Base-by-base conservation (phyloP, 2,113 vertebrate species). In the Pachycephala philippinensis region DNA sequence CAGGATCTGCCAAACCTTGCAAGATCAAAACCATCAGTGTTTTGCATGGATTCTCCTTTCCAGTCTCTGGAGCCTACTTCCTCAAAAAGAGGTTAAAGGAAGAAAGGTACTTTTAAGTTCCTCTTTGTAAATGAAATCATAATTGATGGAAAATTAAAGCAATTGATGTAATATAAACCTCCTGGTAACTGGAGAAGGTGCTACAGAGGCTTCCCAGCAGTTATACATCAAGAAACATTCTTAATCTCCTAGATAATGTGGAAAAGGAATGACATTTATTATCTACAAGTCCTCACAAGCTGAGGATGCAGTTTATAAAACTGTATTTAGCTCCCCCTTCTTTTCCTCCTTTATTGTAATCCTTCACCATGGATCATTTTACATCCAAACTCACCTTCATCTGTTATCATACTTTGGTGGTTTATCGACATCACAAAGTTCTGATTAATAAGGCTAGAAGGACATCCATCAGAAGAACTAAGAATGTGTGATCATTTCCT, bases 151-250 rank as follows among this genome's bases (percentile, higher is more conserved):
- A 95, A 95, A 96, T 86, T 77, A 91, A 95, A 94, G 78, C 49
- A 85, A 69, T 47, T 90, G 77, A 64, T 96, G 84, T 88, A 97
- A 95, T 76, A 63, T 92, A 97, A 96, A 92, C 91, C 84, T 91
- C 49, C 35, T 92, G 64, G 95, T 95, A 97, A 97, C 82, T 77
- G 39, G 82, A 97, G 95, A 96, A 97, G 79, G 96, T 95, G 93
- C 69, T 91, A 33, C 37, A 35, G 90, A 97, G 65, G 63, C 64
- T 95, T 96, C 72, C 79, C 96, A 96, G 94, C 60, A 97, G 91
- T 95, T 95, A 74, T 15, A 76, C 47, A 53, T 66, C 59, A 82
- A 88, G 89, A 90, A 96, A 89, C 65, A 91, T 95, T 95, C 89
- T 89, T 95, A 83, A 93, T 97, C 95, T 96, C 49, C 76, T 64